Conservation (phyloP, 2,797 vertebrate species). For the Ara ararauna region DNA sequence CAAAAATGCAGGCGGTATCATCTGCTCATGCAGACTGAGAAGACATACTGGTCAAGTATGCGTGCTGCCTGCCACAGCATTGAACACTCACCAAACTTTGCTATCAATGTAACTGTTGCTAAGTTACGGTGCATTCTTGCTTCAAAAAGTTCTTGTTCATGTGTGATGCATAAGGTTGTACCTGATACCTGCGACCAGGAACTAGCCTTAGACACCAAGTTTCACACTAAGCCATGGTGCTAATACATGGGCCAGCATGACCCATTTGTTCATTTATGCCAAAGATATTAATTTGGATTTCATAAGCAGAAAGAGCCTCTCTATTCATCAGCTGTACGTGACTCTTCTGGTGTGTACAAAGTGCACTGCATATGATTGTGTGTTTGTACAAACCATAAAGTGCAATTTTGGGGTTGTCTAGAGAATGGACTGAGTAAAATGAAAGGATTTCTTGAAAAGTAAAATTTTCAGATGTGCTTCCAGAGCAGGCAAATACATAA, state of each 20-base stretch:
- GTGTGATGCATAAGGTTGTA: not conserved
- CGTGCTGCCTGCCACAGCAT: rapidly evolving
- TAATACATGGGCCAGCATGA: not conserved
- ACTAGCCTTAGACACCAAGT: not conserved
- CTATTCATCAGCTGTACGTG: not conserved
- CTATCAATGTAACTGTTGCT: not conserved
- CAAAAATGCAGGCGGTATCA: not conserved
- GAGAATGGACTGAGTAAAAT: not conserved
- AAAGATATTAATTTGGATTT: not conserved
- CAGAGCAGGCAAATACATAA: not conserved
- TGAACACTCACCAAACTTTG: not conserved
- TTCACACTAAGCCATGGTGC: not conserved
- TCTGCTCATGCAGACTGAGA: not conserved
- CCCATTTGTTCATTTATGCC: not conserved
- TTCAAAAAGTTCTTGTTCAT: not conserved
- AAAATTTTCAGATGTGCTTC: not conserved
- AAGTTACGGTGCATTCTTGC: not conserved
- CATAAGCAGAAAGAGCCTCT: not conserved
- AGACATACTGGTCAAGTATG: not conserved
- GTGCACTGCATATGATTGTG: not conserved
- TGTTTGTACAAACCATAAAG: not conserved
- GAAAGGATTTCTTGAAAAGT: not conserved
- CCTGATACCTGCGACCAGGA: not conserved
- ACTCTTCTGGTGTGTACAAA: not conserved
- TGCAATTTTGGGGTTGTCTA: not conserved